Percentiles rank a stretch among this genome's conserved stretches.
Conservation (phyloP, 2,888 invertebrate species). For the Nephrotoma appendiculata region DNA sequence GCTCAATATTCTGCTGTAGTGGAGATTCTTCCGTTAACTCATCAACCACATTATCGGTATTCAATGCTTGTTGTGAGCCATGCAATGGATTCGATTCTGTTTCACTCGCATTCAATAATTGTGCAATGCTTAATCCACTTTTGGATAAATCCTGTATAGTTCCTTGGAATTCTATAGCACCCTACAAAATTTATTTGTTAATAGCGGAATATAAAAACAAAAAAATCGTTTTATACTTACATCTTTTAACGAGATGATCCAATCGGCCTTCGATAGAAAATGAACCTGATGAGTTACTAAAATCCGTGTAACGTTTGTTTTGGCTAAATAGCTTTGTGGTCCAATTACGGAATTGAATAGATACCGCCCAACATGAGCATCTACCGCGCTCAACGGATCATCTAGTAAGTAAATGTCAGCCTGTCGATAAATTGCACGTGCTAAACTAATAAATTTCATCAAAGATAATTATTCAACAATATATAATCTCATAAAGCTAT, state of each 20-base stretch:
- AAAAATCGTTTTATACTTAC: constrained; percentile 24
- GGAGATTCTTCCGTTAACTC: neutral
- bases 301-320: constrained; percentile 41
- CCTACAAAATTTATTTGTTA: constrained; percentile 24
- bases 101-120: constrained; percentile 31
- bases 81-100: constrained; percentile 14
- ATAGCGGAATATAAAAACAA: constrained; percentile 11
- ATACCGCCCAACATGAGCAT: constrained; percentile 53
- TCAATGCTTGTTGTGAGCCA: constrained; percentile 6
- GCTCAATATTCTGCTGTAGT: constrained; percentile 20
- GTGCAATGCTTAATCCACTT: constrained; percentile 36
- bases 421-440: constrained; percentile 28
- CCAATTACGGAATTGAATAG: constrained; percentile 54
- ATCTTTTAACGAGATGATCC: constrained; percentile 41
- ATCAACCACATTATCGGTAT: neutral
- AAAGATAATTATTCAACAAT: neutral
- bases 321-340: constrained; percentile 34
- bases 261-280: constrained; percentile 41
- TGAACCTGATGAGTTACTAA: constrained; percentile 69
- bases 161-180: constrained; percentile 34
- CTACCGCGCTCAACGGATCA: constrained; percentile 62
- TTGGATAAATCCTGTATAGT: constrained; percentile 31
- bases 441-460: constrained; percentile 12
- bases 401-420: constrained; percentile 59
- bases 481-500: neutral